These are phyloP conservation scores for Apocrypta bakeri DNA, from an alignment of 1,140 invertebrate species.

Conservation along the genomic window DNA sequence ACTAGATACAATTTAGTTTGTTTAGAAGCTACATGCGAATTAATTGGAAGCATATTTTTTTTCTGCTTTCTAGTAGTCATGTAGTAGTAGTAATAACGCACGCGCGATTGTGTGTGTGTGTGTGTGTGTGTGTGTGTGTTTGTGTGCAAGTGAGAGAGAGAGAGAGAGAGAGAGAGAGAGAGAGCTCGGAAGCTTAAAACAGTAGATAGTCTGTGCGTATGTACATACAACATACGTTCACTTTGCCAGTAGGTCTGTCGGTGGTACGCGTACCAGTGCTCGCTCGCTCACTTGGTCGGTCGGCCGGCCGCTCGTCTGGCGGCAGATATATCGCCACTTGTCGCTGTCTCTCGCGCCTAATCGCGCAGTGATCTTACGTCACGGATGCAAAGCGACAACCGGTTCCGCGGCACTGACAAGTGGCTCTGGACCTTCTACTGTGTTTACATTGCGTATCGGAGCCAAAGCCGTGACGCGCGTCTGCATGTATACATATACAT, in stretches of 20 bases:
- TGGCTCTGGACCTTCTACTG: conserved; percentile 52
- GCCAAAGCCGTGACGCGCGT: conserved; percentile 33
- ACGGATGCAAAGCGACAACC: conserved; percentile 68
- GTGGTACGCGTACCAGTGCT: no score
- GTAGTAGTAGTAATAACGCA: no score
- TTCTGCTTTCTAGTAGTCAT: no score
- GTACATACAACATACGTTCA: background rate
- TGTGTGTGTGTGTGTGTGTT: no score
- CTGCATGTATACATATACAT: background rate
- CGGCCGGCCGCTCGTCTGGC: background rate
- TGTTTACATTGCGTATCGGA: conserved; percentile 59
- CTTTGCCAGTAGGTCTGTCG: background rate
- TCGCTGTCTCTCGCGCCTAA: conserved; percentile 38
- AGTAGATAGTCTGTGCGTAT: background rate
- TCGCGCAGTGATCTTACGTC: conserved; percentile 62
- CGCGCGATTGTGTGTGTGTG: no score
- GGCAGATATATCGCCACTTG: conserved; percentile 31
- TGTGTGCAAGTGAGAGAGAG: no score
- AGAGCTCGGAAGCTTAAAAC: no score
- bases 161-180: no score
- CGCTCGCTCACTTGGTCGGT: conserved; percentile 58
- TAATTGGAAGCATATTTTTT: no score
- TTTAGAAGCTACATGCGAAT: no score
- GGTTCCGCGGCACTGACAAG: conserved; percentile 57
- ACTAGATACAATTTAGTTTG: no score